Percentiles rank a stretch among this genome's conserved stretches.
Conservation (phyloP, 1,140 invertebrate genomes). For the Andrena cerasifolii region DNA sequence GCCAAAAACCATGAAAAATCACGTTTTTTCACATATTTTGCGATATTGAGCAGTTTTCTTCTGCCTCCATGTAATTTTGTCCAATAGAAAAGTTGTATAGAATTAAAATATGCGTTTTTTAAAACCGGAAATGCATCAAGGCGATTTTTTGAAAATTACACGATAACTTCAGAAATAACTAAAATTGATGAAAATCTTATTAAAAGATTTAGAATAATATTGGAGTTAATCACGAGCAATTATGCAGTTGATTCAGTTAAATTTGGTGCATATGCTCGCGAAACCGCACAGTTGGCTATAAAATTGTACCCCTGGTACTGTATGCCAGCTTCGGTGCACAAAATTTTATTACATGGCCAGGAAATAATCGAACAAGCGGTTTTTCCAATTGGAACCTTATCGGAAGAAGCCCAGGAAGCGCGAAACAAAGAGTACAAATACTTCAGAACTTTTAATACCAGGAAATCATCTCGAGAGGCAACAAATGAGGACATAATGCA, state of each 20-base stretch:
- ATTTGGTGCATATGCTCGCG: conserved; percentile 4
- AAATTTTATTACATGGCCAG: conserved; percentile 18
- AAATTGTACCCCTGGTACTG: conserved; percentile 31
- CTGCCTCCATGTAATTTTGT: too few relatives aligned
- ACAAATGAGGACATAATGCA: too few relatives aligned
- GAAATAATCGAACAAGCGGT: conserved; percentile 13
- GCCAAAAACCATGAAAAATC: too few relatives aligned
- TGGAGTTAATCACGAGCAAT: conserved; percentile 7
- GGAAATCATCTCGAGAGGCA: too few relatives aligned
- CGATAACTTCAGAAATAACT: conserved; percentile 63
- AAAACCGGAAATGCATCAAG: conserved; percentile 68
- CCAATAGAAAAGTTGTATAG: too few relatives aligned
- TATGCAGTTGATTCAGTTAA: conserved; percentile 1
- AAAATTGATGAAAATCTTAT: conserved; percentile 55
- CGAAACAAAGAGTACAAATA: too few relatives aligned
- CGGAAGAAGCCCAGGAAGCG: conserved; percentile 20
- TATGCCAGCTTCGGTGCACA: conserved; percentile 34
- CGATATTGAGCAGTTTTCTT: too few relatives aligned
- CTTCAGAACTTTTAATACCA: too few relatives aligned
- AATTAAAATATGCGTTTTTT: too few relatives aligned
- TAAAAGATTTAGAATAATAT: conserved; percentile 10
- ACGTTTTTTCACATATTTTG: too few relatives aligned
- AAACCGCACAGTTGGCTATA: conserved; percentile 21
- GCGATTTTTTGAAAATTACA: conserved; percentile 72
- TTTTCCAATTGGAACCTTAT: conserved; percentile 10